Evolutionary conservation across 2,888 invertebrate genomes (phyloP).

Genomic region (Pristionchus fissidentatus): DNA sequence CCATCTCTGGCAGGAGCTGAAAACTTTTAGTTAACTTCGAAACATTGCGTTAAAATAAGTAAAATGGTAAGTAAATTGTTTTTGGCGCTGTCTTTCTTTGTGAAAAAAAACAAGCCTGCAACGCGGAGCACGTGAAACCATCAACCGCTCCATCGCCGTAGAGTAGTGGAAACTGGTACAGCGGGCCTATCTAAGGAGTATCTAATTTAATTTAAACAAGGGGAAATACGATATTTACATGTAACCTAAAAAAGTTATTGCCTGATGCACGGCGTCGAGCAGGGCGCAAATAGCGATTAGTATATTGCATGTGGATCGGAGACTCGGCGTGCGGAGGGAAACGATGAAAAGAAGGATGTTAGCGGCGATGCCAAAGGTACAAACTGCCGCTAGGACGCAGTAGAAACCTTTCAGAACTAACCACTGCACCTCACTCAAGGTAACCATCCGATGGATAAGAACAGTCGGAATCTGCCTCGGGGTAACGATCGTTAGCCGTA

Average conservation of each 20-base stretch:
- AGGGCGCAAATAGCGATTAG: neutral
- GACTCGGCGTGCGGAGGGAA: neutral
- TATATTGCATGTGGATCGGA: neutral
- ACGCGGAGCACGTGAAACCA: neutral
- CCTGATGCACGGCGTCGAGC: neutral
- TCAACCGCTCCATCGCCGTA: neutral
- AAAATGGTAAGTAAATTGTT: no score
- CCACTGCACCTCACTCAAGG: no score
- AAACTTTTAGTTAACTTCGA: no score
- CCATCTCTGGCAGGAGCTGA: neutral
- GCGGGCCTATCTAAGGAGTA: neutral
- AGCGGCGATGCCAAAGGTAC: no score
- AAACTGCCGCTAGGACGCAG: neutral
- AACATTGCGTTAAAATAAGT: no score
- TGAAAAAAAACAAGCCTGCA: neutral
- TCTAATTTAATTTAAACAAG: neutral
- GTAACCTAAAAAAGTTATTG: neutral
- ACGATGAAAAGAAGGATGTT: neutral
- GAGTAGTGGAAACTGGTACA: neutral
- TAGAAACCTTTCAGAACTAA: no score
- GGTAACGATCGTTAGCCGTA: no score
- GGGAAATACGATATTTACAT: neutral
- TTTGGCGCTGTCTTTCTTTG: no score
- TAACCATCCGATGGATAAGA: no score
- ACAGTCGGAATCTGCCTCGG: no score